Evolutionary conservation across 2,888 invertebrate genomes (phyloP), one percentile per base, ranked within the genome.

Genomic region (Drosophila ezoana): DNA sequence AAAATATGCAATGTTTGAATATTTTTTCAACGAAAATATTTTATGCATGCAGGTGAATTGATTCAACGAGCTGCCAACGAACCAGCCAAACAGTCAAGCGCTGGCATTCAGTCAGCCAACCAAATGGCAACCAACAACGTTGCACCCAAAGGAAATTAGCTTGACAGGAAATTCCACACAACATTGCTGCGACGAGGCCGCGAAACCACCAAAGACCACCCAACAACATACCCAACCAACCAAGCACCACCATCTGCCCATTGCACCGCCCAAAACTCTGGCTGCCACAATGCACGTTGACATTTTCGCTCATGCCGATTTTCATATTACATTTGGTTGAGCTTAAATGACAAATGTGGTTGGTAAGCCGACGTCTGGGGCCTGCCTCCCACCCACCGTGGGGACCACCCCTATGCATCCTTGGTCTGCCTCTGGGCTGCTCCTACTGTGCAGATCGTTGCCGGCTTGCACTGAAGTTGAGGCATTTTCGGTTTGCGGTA

Each of bases 161-260:
- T 87, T 89, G 86, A 89, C 89, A 89, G 87, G 84, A 89, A 86
- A 89, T 87, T 82, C 86, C 89, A 86, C 89, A 86, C 87, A 89
- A 82, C 81, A 76, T 60, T 62, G 72, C 67, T 62, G 72, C 70
- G 72, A 68, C 62, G 62, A 53, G 69, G 72, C 71, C 71, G 57
- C 64, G 74, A 56, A 61, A 64, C 71, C 72, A 54, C 64, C 70
- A 53, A 56, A 62, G 11, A 48, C 45, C 51, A 59, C 49, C 62
- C 66, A 43, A 23, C 66, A 43, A 23, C 13, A 35, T 35, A 35
- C 35, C 45, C 11, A 4, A 41, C 3, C 32, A 13, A 13, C 43
- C 37, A 32, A n/a, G 37, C 28, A 9, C 16, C 23, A 66, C 48
- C 71, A 57, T 56, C 14, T 35, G 44, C 32, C 54, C 58, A 44